These are phyloP conservation scores for Cantharis rustica DNA, from an alignment of 2,888 invertebrate species.

Conservation along the genomic window DNA sequence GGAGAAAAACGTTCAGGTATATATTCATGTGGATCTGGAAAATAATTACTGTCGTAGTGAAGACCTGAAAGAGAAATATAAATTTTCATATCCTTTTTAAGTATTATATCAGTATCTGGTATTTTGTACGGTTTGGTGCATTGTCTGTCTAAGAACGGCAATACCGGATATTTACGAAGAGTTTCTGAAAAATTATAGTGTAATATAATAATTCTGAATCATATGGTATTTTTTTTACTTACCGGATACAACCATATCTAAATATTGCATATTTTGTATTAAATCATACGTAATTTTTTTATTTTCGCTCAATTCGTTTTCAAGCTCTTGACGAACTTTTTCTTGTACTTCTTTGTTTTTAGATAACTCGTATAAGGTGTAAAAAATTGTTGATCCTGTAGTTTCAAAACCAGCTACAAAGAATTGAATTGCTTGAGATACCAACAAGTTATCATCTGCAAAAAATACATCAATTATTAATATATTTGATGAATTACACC, in stretches of 20 bases:
- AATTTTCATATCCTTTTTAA: constrained; percentile 50
- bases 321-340: constrained; percentile 51
- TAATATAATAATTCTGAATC: not conserved
- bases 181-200: constrained; percentile 48
- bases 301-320: constrained; percentile 34
- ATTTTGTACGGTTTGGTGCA: constrained; percentile 44
- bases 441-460: constrained; percentile 7
- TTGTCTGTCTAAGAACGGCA: constrained; percentile 45
- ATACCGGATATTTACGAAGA: constrained; percentile 53
- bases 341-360: constrained; percentile 50
- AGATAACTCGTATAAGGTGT: constrained; percentile 51
- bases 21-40: constrained; percentile 51
- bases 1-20: constrained; percentile 52
- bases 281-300: constrained; percentile 34
- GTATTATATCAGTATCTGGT: constrained; percentile 38
- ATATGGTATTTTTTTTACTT: constrained; percentile 14
- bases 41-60: constrained; percentile 50
- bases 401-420: constrained; percentile 57
- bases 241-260: constrained; percentile 20
- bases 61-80: constrained; percentile 48
- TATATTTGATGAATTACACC: not conserved
- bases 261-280: constrained; percentile 5
- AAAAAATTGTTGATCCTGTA: constrained; percentile 50
- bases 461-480: not conserved
- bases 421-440: constrained; percentile 51